Evolutionary conservation across 2,113 vertebrate species (phyloP).

Genomic region (Periophthalmodon schlosseri): DNA sequence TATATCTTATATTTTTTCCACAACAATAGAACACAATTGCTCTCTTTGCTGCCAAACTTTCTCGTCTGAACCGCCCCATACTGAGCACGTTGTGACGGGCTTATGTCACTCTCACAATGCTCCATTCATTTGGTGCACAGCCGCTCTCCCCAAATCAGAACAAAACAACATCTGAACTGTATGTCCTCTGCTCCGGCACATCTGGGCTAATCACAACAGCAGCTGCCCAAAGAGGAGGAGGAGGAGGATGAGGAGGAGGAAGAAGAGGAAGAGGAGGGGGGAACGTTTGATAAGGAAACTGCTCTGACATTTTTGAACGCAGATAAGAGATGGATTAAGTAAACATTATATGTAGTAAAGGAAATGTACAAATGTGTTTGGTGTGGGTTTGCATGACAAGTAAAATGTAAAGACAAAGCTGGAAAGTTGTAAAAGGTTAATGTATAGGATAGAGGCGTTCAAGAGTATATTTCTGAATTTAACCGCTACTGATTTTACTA

Average conservation of each 20-base stretch:
- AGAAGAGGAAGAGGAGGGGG: slow-evolving; percentile 21
- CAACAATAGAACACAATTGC: background rate
- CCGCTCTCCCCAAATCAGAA: slow-evolving; percentile 34
- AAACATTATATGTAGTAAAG: background rate
- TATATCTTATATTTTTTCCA: background rate
- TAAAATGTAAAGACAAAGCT: background rate
- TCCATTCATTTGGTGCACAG: slow-evolving; percentile 38
- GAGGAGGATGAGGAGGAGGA: background rate
- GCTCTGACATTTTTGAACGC: slow-evolving; percentile 33
- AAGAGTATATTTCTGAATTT: too few relatives aligned
- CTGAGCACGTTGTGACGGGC: slow-evolving; percentile 23
- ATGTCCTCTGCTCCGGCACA: slow-evolving; percentile 68
- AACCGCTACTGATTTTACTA: too few relatives aligned
- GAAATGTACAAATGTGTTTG: background rate
- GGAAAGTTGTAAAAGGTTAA: background rate
- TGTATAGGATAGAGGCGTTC: too few relatives aligned
- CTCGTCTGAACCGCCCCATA: background rate
- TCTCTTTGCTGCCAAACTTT: background rate
- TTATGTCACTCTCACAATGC: slow-evolving; percentile 57
- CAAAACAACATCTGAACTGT: slow-evolving; percentile 64
- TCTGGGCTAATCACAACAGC: slow-evolving; percentile 64
- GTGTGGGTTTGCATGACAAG: background rate
- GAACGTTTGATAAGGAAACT: slow-evolving; percentile 32
- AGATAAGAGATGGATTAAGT: slow-evolving; percentile 33
- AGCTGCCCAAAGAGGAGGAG: slow-evolving; percentile 60